Evolutionary conservation across 2,113 vertebrate species (phyloP).

Genomic region (Hippocampus mohnikei): DNA sequence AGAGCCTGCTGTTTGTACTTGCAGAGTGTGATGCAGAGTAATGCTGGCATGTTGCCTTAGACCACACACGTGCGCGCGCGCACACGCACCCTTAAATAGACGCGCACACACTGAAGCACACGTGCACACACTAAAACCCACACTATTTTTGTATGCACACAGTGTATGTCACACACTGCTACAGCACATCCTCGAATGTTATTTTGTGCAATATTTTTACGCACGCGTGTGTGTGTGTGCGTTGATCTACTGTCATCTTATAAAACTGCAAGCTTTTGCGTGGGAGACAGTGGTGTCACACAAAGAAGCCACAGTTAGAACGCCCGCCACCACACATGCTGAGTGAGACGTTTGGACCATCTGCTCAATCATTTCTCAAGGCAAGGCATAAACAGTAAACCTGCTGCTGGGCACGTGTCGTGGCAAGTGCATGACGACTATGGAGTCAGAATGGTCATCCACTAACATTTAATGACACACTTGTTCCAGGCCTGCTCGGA

Average conservation of each 20-base stretch:
- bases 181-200: slow-evolving; percentile 21
- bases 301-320: slow-evolving; percentile 25
- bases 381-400: slow-evolving; percentile 47
- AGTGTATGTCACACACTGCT: neutral
- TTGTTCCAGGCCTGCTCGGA: too few relatives aligned
- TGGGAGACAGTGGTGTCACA: slow-evolving; percentile 38
- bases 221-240: neutral
- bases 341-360: slow-evolving; percentile 55
- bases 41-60: slow-evolving; percentile 55
- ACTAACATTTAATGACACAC: slow-evolving; percentile 11
- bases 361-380: slow-evolving; percentile 58
- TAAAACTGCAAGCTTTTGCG: slow-evolving; percentile 8
- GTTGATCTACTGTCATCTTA: slow-evolving; percentile 7
- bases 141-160: neutral
- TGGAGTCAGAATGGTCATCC: slow-evolving; percentile 6
- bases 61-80: slow-evolving; percentile 36
- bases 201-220: slow-evolving; percentile 29
- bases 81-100: neutral
- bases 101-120: neutral
- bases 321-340: slow-evolving; percentile 39
- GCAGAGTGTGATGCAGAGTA: slow-evolving; percentile 47
- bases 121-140: slow-evolving; percentile 8
- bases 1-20: slow-evolving; percentile 43
- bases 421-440: slow-evolving; percentile 6
- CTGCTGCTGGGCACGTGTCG: slow-evolving; percentile 47